Evolutionary conservation across 2,888 invertebrate species (phyloP), one percentile per base, ranked within the genome.

Genomic region (Eledona agricola): DNA sequence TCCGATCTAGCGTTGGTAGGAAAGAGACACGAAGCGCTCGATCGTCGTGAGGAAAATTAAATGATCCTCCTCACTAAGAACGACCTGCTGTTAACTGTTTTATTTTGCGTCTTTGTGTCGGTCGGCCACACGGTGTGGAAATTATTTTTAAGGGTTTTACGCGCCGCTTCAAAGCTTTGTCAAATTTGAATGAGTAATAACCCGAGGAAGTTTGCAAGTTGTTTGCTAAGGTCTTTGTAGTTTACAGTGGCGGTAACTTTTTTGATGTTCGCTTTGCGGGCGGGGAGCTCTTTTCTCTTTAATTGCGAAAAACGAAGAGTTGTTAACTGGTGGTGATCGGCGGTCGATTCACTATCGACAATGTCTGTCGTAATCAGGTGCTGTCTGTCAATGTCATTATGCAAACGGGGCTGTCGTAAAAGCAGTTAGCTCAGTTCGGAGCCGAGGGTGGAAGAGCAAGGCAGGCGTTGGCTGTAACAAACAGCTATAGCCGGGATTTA

Each of bases 401-500:
- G 51, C 23, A 45, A 45, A 55, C 49, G 40, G 50, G 52, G 47
- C 34, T 46, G 46, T 49, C 42, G 54, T 43, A 47, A 40, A 54
- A 47, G 47, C 46, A 43, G 42, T 55, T 50, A 54, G 46, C 51
- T 40, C 56, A 58, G 56, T 57, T 58, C 55, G 52, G 60, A 55
- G 26, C 55, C 34, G 50, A 47, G 58, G 58, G 53, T 55, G 58
- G 59, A 56, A 60, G 57, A 55, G 58, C 60, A 58, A 40, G 58
- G 60, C 61, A 61, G 55, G 66, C 63, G 62, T 64, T 59, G 59
- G 60, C 64, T 66, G 70, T 70, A 74, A 74, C 74, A 75, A 76
- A 77, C 76, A 75, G 73, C 75, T 71, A 76, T 75, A 74, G 72
- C 73, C 60, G 62, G 74, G 74, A 74, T 76, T 76, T 74, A 70